Base-by-base conservation (phyloP, 2,797 vertebrate species). In the Tauraco hartlaubi region DNA sequence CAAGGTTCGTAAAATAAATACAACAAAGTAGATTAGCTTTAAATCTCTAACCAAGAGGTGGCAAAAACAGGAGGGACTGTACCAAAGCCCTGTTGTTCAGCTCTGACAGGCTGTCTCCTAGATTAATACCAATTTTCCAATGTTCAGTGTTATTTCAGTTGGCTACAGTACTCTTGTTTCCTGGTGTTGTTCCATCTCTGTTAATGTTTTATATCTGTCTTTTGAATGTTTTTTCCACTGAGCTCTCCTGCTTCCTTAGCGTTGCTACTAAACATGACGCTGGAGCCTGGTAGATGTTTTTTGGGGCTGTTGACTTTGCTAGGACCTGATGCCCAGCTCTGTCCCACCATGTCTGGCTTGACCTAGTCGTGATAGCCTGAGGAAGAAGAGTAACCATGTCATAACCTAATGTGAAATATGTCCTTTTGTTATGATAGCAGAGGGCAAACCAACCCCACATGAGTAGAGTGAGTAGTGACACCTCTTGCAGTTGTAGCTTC, bases 91-190 rank as follows among this genome's bases (percentile, higher is more conserved):
- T 90, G 91, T 72, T 90, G 46, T 81, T 86, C 69, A 76, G 72
- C 37, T 78, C 68, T 86, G 52, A 61, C 58, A 64, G 73, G 46
- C 31, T 88, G 39, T 66, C 37, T 91, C 73, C 43, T 62, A 48
- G 81, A 93, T 5, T 75, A 84, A 76, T 83, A 81, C 75, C 48
- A 72, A 21, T 84, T 94, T 95, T 95, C 85, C 84, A 77, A 1
- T 37, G 54, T 64, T 91, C 87, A 67, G 23, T 92, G 80, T 93
- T 94, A 71, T 90, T 97, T 94, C 90, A 93, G 76, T 88, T 96
- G 88, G 87, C 75, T 49, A 19, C 49, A 52, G 31, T 39, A 66
- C 69, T 85, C 67, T 73, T 33, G 39, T 91, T 96, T 96, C 92
- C 93, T 94, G 9, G 2, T 88, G 77, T 58, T 81, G 68, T 96